Base-by-base conservation (phyloP, 2,113 vertebrate genomes). In the Macquaria ambigua region DNA sequence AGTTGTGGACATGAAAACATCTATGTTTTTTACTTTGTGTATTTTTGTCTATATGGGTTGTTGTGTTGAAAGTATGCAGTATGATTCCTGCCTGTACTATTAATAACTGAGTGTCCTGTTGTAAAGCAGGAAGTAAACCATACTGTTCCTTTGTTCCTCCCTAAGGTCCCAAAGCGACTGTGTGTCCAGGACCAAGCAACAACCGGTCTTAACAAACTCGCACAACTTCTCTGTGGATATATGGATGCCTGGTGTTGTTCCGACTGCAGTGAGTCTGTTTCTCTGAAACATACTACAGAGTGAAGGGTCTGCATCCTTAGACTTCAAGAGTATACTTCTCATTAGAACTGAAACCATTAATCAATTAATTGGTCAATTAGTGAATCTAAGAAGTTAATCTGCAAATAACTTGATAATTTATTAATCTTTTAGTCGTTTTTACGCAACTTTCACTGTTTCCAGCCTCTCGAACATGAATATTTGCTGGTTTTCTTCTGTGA, bases 231-330 rank as follows among this genome's bases (percentile, higher is more conserved):
- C 96, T 1, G 21, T 99, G 93, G 97, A 98, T 62, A 92, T 99
- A 67, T 96, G 95, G 56, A 98, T 99, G 97, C 98, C 98, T n/a
- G 97, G 97, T 1, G 96, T 99, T 25, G 94, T 93, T 0, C 98
- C 98, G 21, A 89, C 95, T 81, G 92, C 88, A 96, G 98, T 99
- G 87, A 96, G 97, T 83, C 56, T 61, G 34, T 68, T 39, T 23
- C 25, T 59, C n/a, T 67, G 2, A 67, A 46, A 28, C 8, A 6
- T 8, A n/a, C 23, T 2, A 9, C n/a, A 31, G 6, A 34, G 2
- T 56, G 6, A 37, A 5, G n/a, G 21, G 0, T 28, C 56, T 48
- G 50, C 10, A 66, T 77, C 16, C 28, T 20, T 31, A 8, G 5
- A 64, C 50, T 15, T 59, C 11, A 18, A 31, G 0, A 48, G 11